These are phyloP conservation scores for Pholis gunnellus DNA, from an alignment of 2,113 vertebrate genomes.

Conservation along the genomic window DNA sequence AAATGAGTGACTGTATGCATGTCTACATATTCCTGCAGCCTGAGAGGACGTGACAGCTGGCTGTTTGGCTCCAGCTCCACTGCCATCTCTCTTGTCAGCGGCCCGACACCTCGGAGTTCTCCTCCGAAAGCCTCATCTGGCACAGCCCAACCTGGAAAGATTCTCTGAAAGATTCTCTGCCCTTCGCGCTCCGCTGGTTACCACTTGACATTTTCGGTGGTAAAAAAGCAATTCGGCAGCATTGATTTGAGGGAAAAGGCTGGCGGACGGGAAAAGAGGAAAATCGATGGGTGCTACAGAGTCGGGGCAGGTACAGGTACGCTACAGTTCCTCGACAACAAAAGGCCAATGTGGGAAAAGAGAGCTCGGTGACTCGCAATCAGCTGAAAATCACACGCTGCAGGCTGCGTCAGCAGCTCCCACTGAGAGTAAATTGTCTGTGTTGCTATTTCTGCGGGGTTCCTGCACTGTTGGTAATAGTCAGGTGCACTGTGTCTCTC, in stretches of 20 bases:
- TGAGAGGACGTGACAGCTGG: conserved; percentile 3
- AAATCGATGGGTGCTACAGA: conserved; percentile 53
- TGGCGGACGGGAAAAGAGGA: conserved; percentile 43
- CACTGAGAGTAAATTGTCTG: conserved; percentile 51
- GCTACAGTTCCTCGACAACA: conserved; percentile 50
- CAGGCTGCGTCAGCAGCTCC: conserved; percentile 41
- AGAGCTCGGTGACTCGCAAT: conserved; percentile 49
- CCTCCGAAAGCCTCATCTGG: conserved; percentile 30
- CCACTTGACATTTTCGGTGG: conserved; percentile 58
- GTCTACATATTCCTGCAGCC: background rate
- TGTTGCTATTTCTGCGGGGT: conserved; percentile 52
- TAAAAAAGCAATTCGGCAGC: conserved; percentile 59
- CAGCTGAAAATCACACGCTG: conserved; percentile 46
- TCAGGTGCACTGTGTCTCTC: conserved; percentile 23
- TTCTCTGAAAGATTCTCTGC: conserved; percentile 35
- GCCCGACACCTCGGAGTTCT: conserved; percentile 12
- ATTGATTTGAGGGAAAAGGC: conserved; percentile 62
- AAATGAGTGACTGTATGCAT: background rate
- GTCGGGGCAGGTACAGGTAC: conserved; percentile 44
- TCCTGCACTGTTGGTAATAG: conserved; percentile 34
- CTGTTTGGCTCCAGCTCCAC: background rate
- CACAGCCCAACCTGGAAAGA: conserved; percentile 23
- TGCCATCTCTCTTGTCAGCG: conserved; percentile 28
- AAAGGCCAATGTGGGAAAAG: conserved; percentile 48
- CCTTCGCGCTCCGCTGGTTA: conserved; percentile 50